phyloP scores from a whole-genome alignment of 2,797 vertebrate genomes.

The Epinephelus awoara region DNA sequence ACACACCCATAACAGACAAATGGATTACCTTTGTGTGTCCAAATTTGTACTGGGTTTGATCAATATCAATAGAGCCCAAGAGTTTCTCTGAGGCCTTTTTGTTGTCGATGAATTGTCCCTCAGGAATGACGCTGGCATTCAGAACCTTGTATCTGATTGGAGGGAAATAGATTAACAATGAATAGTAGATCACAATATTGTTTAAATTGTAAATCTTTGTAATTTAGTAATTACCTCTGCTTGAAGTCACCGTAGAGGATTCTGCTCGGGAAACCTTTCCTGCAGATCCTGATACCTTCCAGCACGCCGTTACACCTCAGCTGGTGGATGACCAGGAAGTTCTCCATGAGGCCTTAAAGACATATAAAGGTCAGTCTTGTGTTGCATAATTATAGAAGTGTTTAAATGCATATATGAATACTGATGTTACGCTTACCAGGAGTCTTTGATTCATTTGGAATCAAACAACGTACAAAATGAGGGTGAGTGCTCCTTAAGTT shows the following conservation, averaged over 20 bases:
- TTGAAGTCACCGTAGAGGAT: slow-evolving; percentile 94
- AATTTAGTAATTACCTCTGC: slow-evolving; percentile 81
- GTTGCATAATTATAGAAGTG: neutral
- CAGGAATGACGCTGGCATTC: slow-evolving; percentile 11
- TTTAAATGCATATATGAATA: slow-evolving; percentile 61
- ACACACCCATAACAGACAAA: neutral
- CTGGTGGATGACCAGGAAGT: slow-evolving; percentile 90
- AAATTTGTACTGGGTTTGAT: slow-evolving; percentile 92
- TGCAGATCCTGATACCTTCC: slow-evolving; percentile 92
- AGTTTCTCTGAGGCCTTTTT: slow-evolving; percentile 92
- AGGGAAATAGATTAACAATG: neutral
- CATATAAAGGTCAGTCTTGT: slow-evolving; percentile 7
- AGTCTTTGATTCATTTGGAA: slow-evolving; percentile 93
- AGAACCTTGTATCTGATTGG: slow-evolving; percentile 33
- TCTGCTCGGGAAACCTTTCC: slow-evolving; percentile 92
- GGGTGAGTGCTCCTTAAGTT: slow-evolving; percentile 91
- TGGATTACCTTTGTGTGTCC: slow-evolving; percentile 92
- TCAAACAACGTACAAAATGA: slow-evolving; percentile 93
- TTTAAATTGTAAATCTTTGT: neutral
- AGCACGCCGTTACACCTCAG: slow-evolving; percentile 92
- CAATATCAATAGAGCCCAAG: slow-evolving; percentile 89
- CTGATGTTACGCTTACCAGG: slow-evolving; percentile 82
- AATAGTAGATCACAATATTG: neutral
- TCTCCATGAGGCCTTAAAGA: slow-evolving; percentile 82
- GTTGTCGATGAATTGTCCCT: slow-evolving; percentile 33